Evolutionary conservation across 92 coral and sea anemone species (phyloP), one percentile per base, ranked within the genome.

Genomic region (Plumapathes pennacea): DNA sequence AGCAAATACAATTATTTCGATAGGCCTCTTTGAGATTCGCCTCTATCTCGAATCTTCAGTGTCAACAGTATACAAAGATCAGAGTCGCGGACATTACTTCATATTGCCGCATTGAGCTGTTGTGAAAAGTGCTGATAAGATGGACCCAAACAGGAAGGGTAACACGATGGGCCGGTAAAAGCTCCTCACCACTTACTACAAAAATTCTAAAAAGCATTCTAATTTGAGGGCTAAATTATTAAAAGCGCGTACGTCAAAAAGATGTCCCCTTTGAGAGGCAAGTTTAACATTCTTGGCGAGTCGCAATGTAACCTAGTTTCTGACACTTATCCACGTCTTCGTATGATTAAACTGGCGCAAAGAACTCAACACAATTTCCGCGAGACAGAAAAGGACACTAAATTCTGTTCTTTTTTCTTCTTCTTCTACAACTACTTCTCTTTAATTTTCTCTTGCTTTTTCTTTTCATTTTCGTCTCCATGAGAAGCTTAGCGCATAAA

Each of bases 1-100:
- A 72, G 89, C 96, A 88, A 88, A 88, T 76, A 88, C 84, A 88
- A 83, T 88, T 88, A 88, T 88, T 83, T 61, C 96, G 96, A 88
- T 88, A 88, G 96, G 86, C 67, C 86, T 59, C 90, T 88, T 83
- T 83, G 78, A 54, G 84, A 76, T 54, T 88, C 74, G 81, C 72
- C 45, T 90, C 96, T 83, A 88, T 72, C 86, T 83, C 76, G 87
- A 63, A 78, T 88, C 85, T 76, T 63, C 48, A 83, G 73, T 72
- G 96, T 88, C 89, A 88, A 88, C 83, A 88, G 74, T 39, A 67
- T 22, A 36, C 76, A 62, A 52, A 77, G 80, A 78, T 85, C 83
- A 73, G 77, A 54, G 66, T 73, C 53, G 59, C 76, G 59, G 78
- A 73, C 64, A 68, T 64, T 56, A 77, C 74, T 68, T 69, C 82